Base-by-base conservation (phyloP, 2,113 vertebrate genomes). In the Condylura cristata region DNA sequence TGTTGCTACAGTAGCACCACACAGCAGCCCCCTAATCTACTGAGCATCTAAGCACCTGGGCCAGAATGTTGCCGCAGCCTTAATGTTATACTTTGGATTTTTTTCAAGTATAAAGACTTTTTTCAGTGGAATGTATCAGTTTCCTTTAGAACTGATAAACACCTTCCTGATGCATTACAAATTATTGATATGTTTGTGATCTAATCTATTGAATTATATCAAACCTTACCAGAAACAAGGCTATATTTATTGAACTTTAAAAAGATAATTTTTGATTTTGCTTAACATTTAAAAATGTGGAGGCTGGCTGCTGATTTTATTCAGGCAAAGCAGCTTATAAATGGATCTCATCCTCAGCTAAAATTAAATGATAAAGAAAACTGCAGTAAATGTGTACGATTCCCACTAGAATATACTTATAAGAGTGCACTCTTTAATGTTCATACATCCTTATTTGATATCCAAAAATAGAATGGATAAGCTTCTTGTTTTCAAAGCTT, bases 281-380 rank as follows among this genome's bases (percentile, higher is more conserved):
- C 48, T 95, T 93, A 86, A 79, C 65, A 94, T 94, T 93, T 89
- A 80, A 93, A 56, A 95, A 91, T 86, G 17, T n/a, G 24, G 39
- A 89, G 26, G 11, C 72, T 88, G 61, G 82, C 76, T 56, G 63
- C 81, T 93, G 72, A 83, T 94, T 86, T 93, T 89, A 75, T 51
- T 86, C 65, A 86, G 51, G 37, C 74, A 91, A 66, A 48, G 58
- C 30, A 83, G 71, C n/a, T 86, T 92, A 39, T 80, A 80, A 84
- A 94, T 70, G 28, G 66, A 89, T 89, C 74, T 88, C 83, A 93
- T 88, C 70, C 39, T 87, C 75, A 94, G 44, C 58, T 90, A 90
- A 94, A 94, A 92, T 86, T 89, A 90, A 81, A 74, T 95, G 76
- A 85, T 51, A 88, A 95, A 61, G 94, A 96, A 95, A 78, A 88